Base-by-base conservation (phyloP, 2,888 invertebrate species). In the Aphidius colemani region DNA sequence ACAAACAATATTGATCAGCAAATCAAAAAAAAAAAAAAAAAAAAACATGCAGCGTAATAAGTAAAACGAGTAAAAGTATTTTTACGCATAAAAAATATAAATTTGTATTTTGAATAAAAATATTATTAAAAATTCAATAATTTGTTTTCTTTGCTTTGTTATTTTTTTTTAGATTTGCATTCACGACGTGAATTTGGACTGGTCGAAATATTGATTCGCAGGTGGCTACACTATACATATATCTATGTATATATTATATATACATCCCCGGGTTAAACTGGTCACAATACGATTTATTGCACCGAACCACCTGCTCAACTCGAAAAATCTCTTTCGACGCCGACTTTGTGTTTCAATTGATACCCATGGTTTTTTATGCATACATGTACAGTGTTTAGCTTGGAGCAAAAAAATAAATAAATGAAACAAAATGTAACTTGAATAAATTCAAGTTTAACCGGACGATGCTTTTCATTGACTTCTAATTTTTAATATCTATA, bases 241-340 rank as follows among this genome's bases (percentile, higher is more conserved):
- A 30, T 3, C 3, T 5, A 18, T 18, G 3, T 18, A 18, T 3
- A 18, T 3, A 3, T 2, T 18, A 30, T 30, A 30, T 30, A 30
- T 30, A 30, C 30, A 30, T 30, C 70, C 71, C 75, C 50, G 45
- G 64, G 69, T 71, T 74, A 76, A 78, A 75, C 30, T 72, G 76
- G 75, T 79, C 76, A 79, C 79, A 78, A 79, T 79, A 77, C 78
- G 77, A 79, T 79, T 78, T 79, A 79, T 78, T 78, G 75, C 74
- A 66, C 69, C 69, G 73, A 74, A 76, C 74, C 79, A 79, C 79
- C 79, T 79, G 79, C 74, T 69, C 18, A 39, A 40, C 40, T 39
- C 68, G 70, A 79, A 57, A 57, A 78, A 77, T 78, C 78, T 78
- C 76, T 76, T 78, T 78, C 78, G 75, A 53, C 46, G 69, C 74